Percentiles rank a stretch among this genome's conserved stretches.
Conservation (phyloP, 2,888 invertebrate species). For the Steromphala cineraria region DNA sequence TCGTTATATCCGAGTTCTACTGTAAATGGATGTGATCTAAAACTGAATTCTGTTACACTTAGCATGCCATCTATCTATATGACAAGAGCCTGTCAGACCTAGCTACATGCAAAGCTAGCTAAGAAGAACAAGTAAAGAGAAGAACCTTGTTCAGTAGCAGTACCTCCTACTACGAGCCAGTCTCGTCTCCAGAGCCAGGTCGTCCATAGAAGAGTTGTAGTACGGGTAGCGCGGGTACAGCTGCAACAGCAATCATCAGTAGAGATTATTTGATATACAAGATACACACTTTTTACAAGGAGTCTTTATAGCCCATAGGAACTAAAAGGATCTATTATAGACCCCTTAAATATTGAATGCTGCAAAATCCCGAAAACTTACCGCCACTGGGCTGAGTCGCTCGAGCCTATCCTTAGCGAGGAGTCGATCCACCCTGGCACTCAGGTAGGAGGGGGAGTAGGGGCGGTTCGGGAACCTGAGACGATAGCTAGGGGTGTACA, state of each 20-base stretch:
- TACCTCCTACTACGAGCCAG: constrained; percentile 62
- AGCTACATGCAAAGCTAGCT: neutral
- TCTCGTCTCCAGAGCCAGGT: constrained; percentile 57
- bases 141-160: constrained; percentile 38
- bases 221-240: constrained; percentile 25
- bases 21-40: no score
- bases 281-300: no score
- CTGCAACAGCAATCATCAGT: neutral
- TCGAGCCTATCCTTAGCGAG: neutral
- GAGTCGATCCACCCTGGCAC: neutral
- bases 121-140: constrained; percentile 19
- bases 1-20: no score
- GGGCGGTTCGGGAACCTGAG: constrained; percentile 35
- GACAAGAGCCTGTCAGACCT: neutral
- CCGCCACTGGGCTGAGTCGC: neutral
- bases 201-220: constrained; percentile 46
- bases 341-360: no score
- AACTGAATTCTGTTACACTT: no score
- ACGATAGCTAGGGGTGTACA: constrained; percentile 48
- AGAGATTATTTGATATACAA: no score
- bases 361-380: no score
- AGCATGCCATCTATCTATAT: no score
- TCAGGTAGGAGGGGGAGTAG: constrained; percentile 10
- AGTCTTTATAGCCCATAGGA: no score
- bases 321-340: no score